These are phyloP conservation scores for Babylonia areolata DNA, from an alignment of 1,140 invertebrate species.

Conservation along the genomic window DNA sequence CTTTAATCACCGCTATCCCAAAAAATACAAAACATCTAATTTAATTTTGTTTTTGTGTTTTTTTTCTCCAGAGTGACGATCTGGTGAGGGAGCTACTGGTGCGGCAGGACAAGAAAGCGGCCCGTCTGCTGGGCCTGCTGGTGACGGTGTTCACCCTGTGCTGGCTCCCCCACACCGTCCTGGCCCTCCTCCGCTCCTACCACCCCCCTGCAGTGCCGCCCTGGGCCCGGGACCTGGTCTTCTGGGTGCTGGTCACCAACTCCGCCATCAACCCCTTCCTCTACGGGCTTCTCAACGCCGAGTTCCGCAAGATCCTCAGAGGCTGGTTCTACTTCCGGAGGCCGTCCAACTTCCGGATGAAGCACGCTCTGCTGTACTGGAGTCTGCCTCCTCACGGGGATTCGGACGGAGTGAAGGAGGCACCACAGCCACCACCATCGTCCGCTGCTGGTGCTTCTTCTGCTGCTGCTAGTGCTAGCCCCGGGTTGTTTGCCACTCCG, in stretches of 20 bases:
- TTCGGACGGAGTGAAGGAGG: slow-evolving; percentile 30
- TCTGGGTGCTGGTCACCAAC: slow-evolving; percentile 62
- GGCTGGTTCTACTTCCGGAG: slow-evolving; percentile 51
- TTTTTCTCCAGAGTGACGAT: slow-evolving; percentile 54
- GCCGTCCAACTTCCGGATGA: slow-evolving; percentile 45
- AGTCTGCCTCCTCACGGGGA: slow-evolving; percentile 43
- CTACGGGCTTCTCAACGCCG: slow-evolving; percentile 68
- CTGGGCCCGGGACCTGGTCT: slow-evolving; percentile 49
- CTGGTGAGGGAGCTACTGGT: slow-evolving; percentile 62
- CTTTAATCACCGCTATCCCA: no score
- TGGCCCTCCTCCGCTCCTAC: slow-evolving; percentile 50
- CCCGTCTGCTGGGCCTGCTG: slow-evolving; percentile 61
- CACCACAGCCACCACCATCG: neutral
- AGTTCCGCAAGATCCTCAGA: slow-evolving; percentile 61
- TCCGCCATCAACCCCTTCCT: slow-evolving; percentile 67
- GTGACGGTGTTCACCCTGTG: slow-evolving; percentile 64
- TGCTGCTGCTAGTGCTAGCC: neutral
- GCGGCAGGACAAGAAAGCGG: slow-evolving; percentile 66
- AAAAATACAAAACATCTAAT: no score
- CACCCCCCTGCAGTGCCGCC: slow-evolving; percentile 46
- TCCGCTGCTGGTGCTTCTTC: slow-evolving; percentile 13
- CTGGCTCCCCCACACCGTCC: slow-evolving; percentile 63
- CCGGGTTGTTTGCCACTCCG: slow-evolving; percentile 37
- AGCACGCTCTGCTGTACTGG: slow-evolving; percentile 57
- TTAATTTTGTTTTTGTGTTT: no score